A percentile compares a stretch with the other conserved stretches of the same genome.
Conservation (phyloP, 2,113 vertebrate genomes). For the Colinus virginianus region DNA sequence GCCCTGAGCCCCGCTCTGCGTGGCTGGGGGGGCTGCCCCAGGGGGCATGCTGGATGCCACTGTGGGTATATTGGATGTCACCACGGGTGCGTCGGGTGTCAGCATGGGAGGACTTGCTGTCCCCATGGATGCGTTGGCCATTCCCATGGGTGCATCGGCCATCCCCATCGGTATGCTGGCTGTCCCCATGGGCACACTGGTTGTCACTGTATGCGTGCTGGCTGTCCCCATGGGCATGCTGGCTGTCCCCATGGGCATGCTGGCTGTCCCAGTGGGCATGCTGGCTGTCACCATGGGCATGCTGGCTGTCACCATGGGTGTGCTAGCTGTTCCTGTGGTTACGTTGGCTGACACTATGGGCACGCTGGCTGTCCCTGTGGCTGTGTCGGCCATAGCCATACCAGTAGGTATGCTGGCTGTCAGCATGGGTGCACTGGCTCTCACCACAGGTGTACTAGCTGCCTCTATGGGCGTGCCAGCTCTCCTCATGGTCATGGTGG, state of each 20-base stretch:
- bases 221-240: not conserved
- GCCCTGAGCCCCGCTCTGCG: not conserved
- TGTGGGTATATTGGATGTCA: rapidly evolving
- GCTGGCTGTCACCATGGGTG: not conserved
- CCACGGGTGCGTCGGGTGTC: not conserved
- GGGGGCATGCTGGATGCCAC: not conserved
- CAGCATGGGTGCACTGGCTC: not conserved
- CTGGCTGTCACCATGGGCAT: not conserved
- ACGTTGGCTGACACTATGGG: not conserved
- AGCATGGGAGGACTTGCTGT: not conserved
- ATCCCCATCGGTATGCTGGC: not conserved
- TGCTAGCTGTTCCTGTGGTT: not conserved
- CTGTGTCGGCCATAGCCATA: not conserved
- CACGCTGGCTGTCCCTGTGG: not conserved
- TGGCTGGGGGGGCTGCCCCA: rapidly evolving
- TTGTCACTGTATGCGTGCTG: not conserved
- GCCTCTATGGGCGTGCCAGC: not conserved
- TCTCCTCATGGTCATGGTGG: not conserved
- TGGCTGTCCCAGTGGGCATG: not conserved
- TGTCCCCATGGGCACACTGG: not conserved
- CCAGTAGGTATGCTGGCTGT: not conserved
- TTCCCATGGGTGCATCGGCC: not conserved
- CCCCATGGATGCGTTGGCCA: not conserved
- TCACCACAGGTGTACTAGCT: not conserved
- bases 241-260: not conserved